Percentiles rank a stretch among this genome's conserved stretches.
These are phyloP conservation scores for Pachyuromys duprasi DNA, from an alignment of 2,797 vertebrate species.

Conservation along the genomic window DNA sequence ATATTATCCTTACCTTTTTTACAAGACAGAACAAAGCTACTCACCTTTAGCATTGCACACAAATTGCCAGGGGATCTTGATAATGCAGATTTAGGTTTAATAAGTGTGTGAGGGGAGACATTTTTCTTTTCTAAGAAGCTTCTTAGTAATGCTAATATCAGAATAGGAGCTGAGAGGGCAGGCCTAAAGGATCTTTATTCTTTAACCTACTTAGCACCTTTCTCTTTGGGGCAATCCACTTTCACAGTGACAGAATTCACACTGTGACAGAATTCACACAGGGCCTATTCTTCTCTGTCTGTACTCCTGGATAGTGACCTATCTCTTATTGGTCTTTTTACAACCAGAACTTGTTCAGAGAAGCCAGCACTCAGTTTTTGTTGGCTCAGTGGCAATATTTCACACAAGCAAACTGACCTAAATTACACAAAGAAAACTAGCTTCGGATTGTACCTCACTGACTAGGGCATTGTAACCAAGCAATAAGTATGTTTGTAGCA, in stretches of 20 bases:
- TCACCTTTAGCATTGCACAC: background rate
- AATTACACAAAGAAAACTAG: background rate
- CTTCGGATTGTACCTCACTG: background rate
- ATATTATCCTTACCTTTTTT: background rate
- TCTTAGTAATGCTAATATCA: background rate
- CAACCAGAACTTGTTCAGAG: conserved; percentile 3
- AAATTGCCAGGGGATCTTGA: background rate
- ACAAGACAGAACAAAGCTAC: background rate
- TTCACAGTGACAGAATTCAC: background rate
- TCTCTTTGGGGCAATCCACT: background rate
- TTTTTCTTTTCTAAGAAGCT: background rate
- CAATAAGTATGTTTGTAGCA: background rate
- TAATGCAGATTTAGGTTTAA: background rate
- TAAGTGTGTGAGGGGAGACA: background rate
- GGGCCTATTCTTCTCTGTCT: background rate
- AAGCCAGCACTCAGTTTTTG: background rate
- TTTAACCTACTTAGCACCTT: background rate
- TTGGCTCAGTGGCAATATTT: background rate
- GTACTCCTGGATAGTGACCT: background rate
- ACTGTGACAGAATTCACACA: background rate
- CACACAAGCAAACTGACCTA: background rate
- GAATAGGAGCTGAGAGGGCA: background rate
- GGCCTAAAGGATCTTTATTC: background rate
- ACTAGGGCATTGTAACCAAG: background rate
- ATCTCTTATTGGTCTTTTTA: conserved; percentile 10